These are phyloP conservation scores for Enteromius unitaeniatus DNA, from an alignment of 2,797 vertebrate species.

Conservation along the genomic window DNA sequence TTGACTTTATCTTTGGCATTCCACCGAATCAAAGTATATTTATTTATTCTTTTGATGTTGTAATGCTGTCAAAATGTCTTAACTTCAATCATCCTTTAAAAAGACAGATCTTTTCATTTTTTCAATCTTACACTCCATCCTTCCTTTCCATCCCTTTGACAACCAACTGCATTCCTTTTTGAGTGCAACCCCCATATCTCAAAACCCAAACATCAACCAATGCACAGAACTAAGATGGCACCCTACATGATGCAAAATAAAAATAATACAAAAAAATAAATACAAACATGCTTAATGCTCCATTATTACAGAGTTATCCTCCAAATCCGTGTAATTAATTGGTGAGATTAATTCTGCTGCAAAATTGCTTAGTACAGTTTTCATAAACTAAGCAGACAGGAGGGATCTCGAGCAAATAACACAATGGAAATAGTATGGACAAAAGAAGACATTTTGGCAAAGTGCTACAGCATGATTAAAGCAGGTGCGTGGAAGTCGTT, in stretches of 20 bases:
- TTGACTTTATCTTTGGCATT: neutral
- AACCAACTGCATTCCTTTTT: neutral
- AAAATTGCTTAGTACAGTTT: neutral
- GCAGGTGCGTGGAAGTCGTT: conserved; percentile 37
- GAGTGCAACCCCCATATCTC: neutral
- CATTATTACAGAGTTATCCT: neutral
- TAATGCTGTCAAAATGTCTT: neutral
- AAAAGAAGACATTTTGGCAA: conserved; percentile 18
- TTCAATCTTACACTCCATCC: neutral
- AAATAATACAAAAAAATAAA: neutral
- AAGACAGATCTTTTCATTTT: no score
- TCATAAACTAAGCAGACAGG: neutral
- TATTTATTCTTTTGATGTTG: neutral
- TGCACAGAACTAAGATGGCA: neutral
- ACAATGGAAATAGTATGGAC: neutral
- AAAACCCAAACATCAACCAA: neutral
- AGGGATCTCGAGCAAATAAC: neutral
- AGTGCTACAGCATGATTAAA: neutral
- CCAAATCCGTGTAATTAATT: neutral
- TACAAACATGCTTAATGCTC: conserved; percentile 9
- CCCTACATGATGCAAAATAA: neutral
- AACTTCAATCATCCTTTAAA: neutral
- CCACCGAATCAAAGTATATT: neutral
- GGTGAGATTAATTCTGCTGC: neutral
- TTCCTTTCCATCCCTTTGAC: neutral